Percentiles rank a stretch among this genome's conserved stretches.
Evolutionary conservation across 2,888 invertebrate genomes (phyloP).

Genomic region (Eupelmus urozonus): DNA sequence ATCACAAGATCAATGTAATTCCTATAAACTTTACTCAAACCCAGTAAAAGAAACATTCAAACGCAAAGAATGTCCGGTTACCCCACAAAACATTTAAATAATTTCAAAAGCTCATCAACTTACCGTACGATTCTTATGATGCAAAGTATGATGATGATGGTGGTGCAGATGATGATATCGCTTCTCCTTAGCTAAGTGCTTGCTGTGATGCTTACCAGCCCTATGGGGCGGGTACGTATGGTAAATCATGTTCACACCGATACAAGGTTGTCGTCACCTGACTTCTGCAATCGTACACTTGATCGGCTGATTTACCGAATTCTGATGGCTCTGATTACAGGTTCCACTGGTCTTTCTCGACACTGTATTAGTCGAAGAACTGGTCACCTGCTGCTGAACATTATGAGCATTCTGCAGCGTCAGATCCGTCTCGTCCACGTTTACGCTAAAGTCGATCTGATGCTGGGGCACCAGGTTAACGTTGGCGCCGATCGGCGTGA

Average conservation of each 20-base stretch:
- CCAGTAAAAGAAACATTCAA: no score
- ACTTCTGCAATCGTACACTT: slow-evolving; percentile 67
- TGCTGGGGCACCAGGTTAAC: slow-evolving; percentile 66
- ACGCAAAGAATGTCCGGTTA: no score
- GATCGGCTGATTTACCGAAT: slow-evolving; percentile 62
- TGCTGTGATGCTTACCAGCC: slow-evolving; percentile 72
- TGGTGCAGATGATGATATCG: slow-evolving; percentile 72
- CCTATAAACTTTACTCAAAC: background rate
- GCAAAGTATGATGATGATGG: slow-evolving; percentile 73
- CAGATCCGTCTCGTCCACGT: slow-evolving; percentile 68
- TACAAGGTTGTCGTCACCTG: slow-evolving; percentile 76
- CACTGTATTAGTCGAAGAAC: slow-evolving; percentile 25
- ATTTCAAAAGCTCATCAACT: no score
- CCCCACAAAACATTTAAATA: no score
- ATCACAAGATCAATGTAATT: background rate
- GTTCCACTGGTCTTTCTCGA: slow-evolving; percentile 13
- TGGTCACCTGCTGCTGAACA: slow-evolving; percentile 50
- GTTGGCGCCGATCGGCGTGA: slow-evolving; percentile 72
- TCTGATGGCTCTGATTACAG: slow-evolving; percentile 51
- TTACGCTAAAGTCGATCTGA: slow-evolving; percentile 64
- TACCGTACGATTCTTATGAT: slow-evolving; percentile 74
- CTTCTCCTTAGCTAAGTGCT: slow-evolving; percentile 74
- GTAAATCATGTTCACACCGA: slow-evolving; percentile 74
- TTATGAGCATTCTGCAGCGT: slow-evolving; percentile 61
- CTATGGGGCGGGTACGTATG: slow-evolving; percentile 76